A percentile compares a stretch with the other conserved stretches of the same genome.
phyloP scores from a whole-genome alignment of 2,113 vertebrate species.

The Syrmaticus mikado region DNA sequence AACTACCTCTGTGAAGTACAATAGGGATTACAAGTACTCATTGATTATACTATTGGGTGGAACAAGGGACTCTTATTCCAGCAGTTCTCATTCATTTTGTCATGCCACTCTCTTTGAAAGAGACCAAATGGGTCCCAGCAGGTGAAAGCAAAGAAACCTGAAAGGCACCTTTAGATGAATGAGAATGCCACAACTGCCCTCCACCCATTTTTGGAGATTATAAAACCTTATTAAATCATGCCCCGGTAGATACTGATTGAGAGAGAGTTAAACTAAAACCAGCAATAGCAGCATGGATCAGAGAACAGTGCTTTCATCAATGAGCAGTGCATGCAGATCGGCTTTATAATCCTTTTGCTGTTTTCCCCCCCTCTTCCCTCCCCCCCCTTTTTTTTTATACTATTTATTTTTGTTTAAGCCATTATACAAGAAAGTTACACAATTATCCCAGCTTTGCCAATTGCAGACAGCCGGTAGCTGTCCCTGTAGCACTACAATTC shows the following conservation, averaged over 20 bases:
- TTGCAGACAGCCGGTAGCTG: slow-evolving; percentile 19
- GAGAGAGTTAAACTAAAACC: slow-evolving; percentile 90
- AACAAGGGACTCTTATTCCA: slow-evolving; percentile 86
- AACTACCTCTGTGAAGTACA: slow-evolving; percentile 87
- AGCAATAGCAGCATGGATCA: slow-evolving; percentile 86
- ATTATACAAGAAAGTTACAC: slow-evolving; percentile 58
- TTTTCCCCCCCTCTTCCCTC: not conserved
- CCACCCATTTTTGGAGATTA: slow-evolving; percentile 85
- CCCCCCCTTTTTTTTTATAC: not conserved
- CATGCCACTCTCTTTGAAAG: slow-evolving; percentile 91
- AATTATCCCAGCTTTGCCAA: slow-evolving; percentile 59
- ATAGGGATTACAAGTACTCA: slow-evolving; percentile 90
- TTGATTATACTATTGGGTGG: slow-evolving; percentile 89
- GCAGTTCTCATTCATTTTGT: slow-evolving; percentile 90
- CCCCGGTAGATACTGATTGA: slow-evolving; percentile 90
- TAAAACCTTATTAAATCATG: slow-evolving; percentile 95
- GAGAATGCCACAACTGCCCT: slow-evolving; percentile 86
- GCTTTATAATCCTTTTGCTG: slow-evolving; percentile 20
- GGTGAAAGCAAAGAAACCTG: slow-evolving; percentile 98
- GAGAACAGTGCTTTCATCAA: slow-evolving; percentile 74
- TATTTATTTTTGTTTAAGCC: slow-evolving; percentile 69
- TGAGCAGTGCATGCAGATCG: slow-evolving; percentile 70
- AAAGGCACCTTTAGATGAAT: slow-evolving; percentile 88
- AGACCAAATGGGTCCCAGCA: slow-evolving; percentile 96
- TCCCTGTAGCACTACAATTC: not conserved